Evolutionary conservation across 2,113 vertebrate genomes (phyloP).

Genomic region (Colinus virginianus): DNA sequence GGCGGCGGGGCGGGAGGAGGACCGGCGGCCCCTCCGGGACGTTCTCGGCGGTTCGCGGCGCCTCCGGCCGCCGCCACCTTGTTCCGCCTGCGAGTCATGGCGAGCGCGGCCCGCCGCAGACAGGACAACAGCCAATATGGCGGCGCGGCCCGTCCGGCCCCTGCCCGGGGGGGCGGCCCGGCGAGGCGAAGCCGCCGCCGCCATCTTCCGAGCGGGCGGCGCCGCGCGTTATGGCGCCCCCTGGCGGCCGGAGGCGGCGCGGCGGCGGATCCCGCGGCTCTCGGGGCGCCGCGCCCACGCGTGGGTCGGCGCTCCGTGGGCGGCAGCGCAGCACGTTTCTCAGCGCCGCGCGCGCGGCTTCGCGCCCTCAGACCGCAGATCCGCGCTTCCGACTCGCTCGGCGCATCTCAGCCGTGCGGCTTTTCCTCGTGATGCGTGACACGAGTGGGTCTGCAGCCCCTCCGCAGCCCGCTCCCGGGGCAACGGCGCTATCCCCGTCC

Average conservation of each 20-base stretch:
- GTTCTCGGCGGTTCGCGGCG: not conserved
- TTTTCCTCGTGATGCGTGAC: too few relatives aligned
- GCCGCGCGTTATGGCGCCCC: not conserved
- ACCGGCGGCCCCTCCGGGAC: slow-evolving; percentile 12
- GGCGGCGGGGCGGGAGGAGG: slow-evolving; percentile 14
- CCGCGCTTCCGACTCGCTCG: too few relatives aligned
- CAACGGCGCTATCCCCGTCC: too few relatives aligned
- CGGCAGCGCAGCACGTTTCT: too few relatives aligned
- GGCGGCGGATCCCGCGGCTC: not conserved
- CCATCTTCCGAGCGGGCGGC: slow-evolving; percentile 75
- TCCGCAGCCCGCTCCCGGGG: too few relatives aligned
- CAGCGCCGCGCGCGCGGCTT: too few relatives aligned
- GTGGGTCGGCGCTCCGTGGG: too few relatives aligned
- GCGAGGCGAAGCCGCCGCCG: slow-evolving; percentile 56
- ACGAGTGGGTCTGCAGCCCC: too few relatives aligned
- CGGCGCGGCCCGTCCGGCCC: slow-evolving; percentile 85
- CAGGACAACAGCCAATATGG: slow-evolving; percentile 98
- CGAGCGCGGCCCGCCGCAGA: slow-evolving; percentile 74
- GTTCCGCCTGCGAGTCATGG: slow-evolving; percentile 91
- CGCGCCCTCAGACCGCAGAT: too few relatives aligned
- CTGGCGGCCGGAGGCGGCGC: slow-evolving; percentile 21
- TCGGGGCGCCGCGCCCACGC: too few relatives aligned
- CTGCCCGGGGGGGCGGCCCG: slow-evolving; percentile 80
- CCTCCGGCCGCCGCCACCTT: slow-evolving; percentile 64
- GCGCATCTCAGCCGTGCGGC: too few relatives aligned